Evolutionary conservation across 1,140 invertebrate species (phyloP).

Genomic region (Hestina assimilis): DNA sequence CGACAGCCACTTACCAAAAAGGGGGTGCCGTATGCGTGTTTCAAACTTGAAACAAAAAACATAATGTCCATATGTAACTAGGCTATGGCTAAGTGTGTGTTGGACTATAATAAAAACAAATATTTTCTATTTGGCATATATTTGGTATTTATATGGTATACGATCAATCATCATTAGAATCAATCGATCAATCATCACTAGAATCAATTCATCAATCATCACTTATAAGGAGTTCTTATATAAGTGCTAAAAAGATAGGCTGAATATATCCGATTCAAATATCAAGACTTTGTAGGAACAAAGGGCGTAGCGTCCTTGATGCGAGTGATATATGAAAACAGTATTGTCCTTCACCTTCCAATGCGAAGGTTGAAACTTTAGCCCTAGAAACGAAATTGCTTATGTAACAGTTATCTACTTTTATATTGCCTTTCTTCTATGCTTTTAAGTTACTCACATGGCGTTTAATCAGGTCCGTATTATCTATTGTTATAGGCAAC

Average conservation of each 20-base stretch:
- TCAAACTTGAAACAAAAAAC: too few species aligned
- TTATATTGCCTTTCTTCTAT: neutral
- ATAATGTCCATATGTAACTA: too few species aligned
- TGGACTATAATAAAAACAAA: too few species aligned
- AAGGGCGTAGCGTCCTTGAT: slow-evolving; percentile 21
- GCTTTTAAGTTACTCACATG: too few species aligned
- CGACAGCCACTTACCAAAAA: too few species aligned
- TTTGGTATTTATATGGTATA: too few species aligned
- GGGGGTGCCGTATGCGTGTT: too few species aligned
- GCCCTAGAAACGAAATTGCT: slow-evolving; percentile 3
- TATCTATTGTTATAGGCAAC: too few species aligned
- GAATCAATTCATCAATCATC: neutral
- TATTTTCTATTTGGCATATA: too few species aligned
- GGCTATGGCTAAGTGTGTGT: too few species aligned
- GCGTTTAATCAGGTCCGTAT: too few species aligned
- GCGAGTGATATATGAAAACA: slow-evolving; percentile 19
- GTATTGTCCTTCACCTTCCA: slow-evolving; percentile 12
- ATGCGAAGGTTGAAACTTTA: slow-evolving; percentile 17
- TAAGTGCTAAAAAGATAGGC: slow-evolving; percentile 7
- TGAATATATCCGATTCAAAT: slow-evolving; percentile 10
- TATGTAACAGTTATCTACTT: slow-evolving; percentile 1
- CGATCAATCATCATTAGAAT: too few species aligned
- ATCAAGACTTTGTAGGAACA: slow-evolving; percentile 10
- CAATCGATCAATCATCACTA: neutral
- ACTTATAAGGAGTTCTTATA: slow-evolving; percentile 7